phyloP scores from a whole-genome alignment of 2,888 invertebrate genomes.

The Eledona agricola region DNA sequence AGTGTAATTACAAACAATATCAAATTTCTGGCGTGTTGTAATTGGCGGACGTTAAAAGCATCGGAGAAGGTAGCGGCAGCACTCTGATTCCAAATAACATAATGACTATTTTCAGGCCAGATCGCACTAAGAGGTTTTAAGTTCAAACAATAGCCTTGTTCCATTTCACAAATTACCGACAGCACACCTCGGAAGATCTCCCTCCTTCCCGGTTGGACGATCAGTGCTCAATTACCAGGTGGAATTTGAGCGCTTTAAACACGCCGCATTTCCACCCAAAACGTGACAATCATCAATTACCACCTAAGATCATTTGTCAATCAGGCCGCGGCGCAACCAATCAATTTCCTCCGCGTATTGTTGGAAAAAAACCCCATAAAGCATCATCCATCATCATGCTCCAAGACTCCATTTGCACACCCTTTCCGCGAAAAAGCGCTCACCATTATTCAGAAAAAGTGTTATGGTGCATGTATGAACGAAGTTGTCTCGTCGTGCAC shows the following conservation, averaged over 20 bases:
- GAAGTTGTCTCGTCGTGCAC: conserved; percentile 14
- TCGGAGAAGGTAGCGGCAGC: conserved; percentile 33
- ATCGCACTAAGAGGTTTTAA: conserved; percentile 55
- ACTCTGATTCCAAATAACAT: conserved; percentile 51
- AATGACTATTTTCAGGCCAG: conserved; percentile 54
- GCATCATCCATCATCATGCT: conserved; percentile 42
- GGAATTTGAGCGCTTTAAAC: too few relatives aligned
- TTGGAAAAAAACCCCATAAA: conserved; percentile 37
- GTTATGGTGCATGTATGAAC: conserved; percentile 6
- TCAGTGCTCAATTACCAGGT: too few relatives aligned
- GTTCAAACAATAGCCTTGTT: conserved; percentile 57
- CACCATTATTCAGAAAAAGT: conserved; percentile 33
- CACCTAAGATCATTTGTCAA: conserved; percentile 40
- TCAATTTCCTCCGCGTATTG: conserved; percentile 40
- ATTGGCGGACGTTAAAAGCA: conserved; percentile 42
- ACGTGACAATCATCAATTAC: conserved; percentile 23
- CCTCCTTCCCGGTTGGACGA: too few relatives aligned
- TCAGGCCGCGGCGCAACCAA: conserved; percentile 38
- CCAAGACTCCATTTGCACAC: conserved; percentile 35
- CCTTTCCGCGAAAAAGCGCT: conserved; percentile 33
- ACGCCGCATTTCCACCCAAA: too few relatives aligned
- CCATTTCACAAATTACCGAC: conserved; percentile 57
- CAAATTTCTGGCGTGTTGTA: conserved; percentile 32
- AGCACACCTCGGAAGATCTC: too few relatives aligned
- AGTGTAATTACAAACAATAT: conserved; percentile 41